Conservation (phyloP, 2,797 vertebrate genomes). For the Poecilia velifera region DNA sequence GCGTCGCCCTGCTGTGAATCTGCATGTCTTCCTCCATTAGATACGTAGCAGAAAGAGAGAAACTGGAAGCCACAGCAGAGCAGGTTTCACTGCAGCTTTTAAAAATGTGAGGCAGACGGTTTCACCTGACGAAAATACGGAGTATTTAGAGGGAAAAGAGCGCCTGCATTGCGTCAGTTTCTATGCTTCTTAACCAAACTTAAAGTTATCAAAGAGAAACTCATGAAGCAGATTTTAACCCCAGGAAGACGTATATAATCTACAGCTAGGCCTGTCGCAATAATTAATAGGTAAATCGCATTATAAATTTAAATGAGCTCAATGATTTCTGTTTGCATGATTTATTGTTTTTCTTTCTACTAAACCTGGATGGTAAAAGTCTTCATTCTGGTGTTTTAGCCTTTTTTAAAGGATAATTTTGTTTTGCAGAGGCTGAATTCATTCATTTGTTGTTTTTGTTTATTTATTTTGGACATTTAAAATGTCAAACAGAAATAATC, state of each 20-base stretch:
- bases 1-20: conserved; percentile 73
- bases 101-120: conserved; percentile 55
- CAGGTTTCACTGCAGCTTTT: conserved; percentile 69
- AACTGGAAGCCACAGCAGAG: conserved; percentile 48
- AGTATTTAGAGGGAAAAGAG: conserved; percentile 65
- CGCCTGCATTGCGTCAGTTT: conserved; percentile 66
- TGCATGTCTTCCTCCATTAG: conserved; percentile 64
- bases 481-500: neutral
- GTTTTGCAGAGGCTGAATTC: too few relatives aligned
- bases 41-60: conserved; percentile 58
- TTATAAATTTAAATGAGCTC: too few relatives aligned
- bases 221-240: conserved; percentile 4
- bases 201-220: conserved; percentile 33
- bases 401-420: too few relatives aligned
- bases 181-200: conserved; percentile 34
- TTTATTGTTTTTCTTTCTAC: too few relatives aligned
- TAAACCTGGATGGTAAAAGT: too few relatives aligned
- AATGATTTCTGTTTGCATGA: too few relatives aligned
- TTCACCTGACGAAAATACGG: conserved; percentile 46
- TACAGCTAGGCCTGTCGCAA: neutral
- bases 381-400: too few relatives aligned
- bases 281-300: too few relatives aligned
- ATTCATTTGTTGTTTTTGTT: too few relatives aligned
- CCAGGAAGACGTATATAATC: neutral
- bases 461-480: too few relatives aligned